Conservation (phyloP, 2,888 invertebrate species). For the Troglohyphantes excavatus region DNA sequence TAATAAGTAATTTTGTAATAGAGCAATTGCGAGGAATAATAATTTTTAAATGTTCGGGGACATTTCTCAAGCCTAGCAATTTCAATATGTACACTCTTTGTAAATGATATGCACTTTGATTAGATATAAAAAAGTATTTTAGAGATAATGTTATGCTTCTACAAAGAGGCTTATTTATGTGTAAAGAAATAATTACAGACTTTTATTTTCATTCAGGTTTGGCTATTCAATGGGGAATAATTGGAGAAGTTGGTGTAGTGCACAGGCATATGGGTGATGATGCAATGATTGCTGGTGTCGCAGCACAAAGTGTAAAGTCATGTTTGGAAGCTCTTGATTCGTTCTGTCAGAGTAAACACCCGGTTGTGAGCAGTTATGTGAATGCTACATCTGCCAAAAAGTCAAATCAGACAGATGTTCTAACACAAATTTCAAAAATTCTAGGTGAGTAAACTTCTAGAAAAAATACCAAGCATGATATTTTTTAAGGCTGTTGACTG, state of each 20-base stretch:
- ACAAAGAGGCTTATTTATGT: neutral
- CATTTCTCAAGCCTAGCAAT: too few species aligned
- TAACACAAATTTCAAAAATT: slow-evolving; percentile 14
- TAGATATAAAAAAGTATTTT: neutral
- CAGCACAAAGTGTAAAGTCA: slow-evolving; percentile 68
- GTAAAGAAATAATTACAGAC: too few species aligned
- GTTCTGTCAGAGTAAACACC: slow-evolving; percentile 87
- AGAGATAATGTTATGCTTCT: neutral
- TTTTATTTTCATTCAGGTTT: slow-evolving; percentile 81
- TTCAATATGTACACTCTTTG: too few species aligned
- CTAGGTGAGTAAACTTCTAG: slow-evolving; percentile 24
- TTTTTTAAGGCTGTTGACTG: too few species aligned
- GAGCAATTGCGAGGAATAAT: too few species aligned
- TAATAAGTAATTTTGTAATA: too few species aligned
- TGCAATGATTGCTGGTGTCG: slow-evolving; percentile 91
- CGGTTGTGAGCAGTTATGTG: slow-evolving; percentile 56
- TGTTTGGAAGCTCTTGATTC: slow-evolving; percentile 89
- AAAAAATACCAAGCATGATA: too few species aligned
- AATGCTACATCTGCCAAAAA: neutral
- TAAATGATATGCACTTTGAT: too few species aligned
- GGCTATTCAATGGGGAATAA: slow-evolving; percentile 99
- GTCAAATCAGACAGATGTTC: neutral
- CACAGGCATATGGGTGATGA: slow-evolving; percentile 94
- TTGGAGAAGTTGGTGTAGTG: slow-evolving; percentile 97
- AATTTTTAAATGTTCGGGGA: too few species aligned